These are phyloP conservation scores for Noctilio leporinus DNA, from an alignment of 2,113 vertebrate species.

Conservation along the genomic window DNA sequence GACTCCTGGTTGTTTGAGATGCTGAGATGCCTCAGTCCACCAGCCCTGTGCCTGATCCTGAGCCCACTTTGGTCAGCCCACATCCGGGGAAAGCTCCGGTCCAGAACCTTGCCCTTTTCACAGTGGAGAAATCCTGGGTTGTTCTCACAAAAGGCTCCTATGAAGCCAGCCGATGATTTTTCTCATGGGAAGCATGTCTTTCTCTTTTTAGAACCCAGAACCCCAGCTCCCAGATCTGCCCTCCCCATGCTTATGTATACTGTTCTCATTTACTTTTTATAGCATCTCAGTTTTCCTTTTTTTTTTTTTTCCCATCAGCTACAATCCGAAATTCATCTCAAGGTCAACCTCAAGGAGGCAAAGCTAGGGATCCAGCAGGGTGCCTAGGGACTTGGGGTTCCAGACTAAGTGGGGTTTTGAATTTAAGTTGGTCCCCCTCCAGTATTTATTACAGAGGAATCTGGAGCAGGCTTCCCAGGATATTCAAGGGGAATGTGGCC, in stretches of 20 bases:
- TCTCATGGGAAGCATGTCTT: conserved; percentile 70
- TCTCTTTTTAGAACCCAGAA: not conserved
- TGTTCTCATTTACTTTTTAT: conserved; percentile 46
- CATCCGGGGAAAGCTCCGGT: conserved; percentile 14
- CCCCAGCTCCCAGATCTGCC: not conserved
- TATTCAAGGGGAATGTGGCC: not conserved
- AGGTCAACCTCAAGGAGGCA: not conserved
- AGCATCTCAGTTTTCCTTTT: not conserved
- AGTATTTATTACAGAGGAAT: not conserved
- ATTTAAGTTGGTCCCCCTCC: not conserved
- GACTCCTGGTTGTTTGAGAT: not conserved
- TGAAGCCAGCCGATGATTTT: conserved; percentile 48
- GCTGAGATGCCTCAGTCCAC: not conserved
- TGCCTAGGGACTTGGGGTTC: not conserved
- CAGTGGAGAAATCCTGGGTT: not conserved
- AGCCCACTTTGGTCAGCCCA: conserved; percentile 21
- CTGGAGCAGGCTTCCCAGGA: not conserved
- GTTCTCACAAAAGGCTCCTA: not conserved
- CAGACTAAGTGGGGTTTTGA: not conserved
- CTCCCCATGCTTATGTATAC: not conserved
- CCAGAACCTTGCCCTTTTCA: not conserved
- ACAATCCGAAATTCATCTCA: not conserved
- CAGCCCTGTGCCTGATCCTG: not conserved
- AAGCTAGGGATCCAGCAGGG: not conserved
- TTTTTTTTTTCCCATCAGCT: not conserved